Percentiles rank a stretch among this genome's conserved stretches.
Evolutionary conservation across 2,797 vertebrate species (phyloP).

Genomic region (Netta rufina): DNA sequence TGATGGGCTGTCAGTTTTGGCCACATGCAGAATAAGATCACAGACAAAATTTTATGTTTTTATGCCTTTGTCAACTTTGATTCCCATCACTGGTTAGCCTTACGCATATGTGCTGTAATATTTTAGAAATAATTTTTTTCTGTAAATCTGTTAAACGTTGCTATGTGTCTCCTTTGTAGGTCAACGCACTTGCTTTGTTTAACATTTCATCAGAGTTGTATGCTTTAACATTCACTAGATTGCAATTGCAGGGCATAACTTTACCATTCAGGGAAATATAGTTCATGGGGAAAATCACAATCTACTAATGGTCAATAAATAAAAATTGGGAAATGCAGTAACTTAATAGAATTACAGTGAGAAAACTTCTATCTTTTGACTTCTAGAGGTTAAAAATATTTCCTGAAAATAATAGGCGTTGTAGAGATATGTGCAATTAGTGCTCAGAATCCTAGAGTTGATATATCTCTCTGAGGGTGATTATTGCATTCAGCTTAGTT

Average conservation of each 20-base stretch:
- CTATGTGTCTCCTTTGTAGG: neutral
- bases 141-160: neutral
- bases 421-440: neutral
- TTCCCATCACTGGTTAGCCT: neutral
- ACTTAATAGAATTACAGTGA: neutral
- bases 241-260: neutral
- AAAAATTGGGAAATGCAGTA: neutral
- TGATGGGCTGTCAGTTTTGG: constrained; percentile 27
- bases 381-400: neutral
- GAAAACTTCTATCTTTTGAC: neutral
- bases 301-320: neutral
- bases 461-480: neutral
- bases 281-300: neutral
- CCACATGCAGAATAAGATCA: neutral
- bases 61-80: constrained; percentile 5
- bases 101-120: neutral
- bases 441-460: neutral
- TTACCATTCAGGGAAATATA: neutral
- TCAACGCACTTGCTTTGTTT: constrained; percentile 40
- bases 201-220: neutral
- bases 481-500: neutral
- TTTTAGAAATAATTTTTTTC: constrained; percentile 18
- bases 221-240: neutral
- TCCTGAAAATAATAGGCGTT: neutral
- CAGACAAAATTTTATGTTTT: neutral